Evolutionary conservation across 2,797 vertebrate genomes (phyloP), one percentile per base, ranked within the genome.

Genomic region (Pterois miles): DNA sequence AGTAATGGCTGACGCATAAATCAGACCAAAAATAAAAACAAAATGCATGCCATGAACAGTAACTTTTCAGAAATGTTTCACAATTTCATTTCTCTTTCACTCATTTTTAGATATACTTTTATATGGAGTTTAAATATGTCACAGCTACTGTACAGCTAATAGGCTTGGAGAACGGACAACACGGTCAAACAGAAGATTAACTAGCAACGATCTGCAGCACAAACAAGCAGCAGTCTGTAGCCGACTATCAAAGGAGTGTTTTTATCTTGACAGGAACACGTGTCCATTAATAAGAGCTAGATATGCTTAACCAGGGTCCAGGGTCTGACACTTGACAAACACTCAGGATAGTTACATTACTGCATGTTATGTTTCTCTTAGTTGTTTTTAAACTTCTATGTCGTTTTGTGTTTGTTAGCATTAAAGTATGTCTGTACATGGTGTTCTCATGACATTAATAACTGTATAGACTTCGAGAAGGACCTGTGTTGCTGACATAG

Each of bases 221-320:
- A 50, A 40, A 56, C 50, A 38, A 52, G 4, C 58, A 22, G 58
- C 31, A 40, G 25, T 25, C 31, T 67, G 54, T 50, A 12, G 40
- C 50, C 4, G 58, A 59, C 18, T 52, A 53, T 62, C 31, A 56
- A 56, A 31, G 27, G 48, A 54, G 14, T 56, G 34, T 29, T 56
- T 53, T 80, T 60, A 69, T 74, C 38, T 74, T 6, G 31, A 40
- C 43, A 56, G n/a, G 8, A 59, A 14, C 76, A 65, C 22, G 25
- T 8, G 40, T 31, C 34, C 68, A 14, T 54, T 75, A 38, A 65
- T 43, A 25, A 57, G 18, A 4, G 2, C 20, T 4, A 12, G 4
- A 22, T 14, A 14, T 59, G 22, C 40, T 76, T 53, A 40, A 31
- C 20, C 25, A 20, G 13, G 23, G 16, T 53, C 8, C 40, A 34